A percentile compares a stretch with the other conserved stretches of the same genome.
Conservation (phyloP, 2,888 invertebrate genomes). For the Chaetoderma sp. region DNA sequence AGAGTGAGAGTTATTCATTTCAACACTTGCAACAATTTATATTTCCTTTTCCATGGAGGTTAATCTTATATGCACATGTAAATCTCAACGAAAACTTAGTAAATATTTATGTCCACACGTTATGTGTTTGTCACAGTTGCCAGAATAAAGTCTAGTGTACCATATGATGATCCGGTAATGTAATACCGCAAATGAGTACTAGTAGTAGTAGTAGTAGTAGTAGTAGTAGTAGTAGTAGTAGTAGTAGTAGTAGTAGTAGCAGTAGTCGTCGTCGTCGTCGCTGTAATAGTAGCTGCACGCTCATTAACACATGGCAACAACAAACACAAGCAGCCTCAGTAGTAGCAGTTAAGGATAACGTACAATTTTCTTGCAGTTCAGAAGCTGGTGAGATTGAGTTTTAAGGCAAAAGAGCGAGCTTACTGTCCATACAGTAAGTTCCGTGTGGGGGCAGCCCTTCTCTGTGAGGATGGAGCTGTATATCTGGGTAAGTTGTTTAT, state of each 20-base stretch:
- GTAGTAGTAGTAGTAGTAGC: constrained; percentile 9
- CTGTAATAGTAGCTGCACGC: not conserved
- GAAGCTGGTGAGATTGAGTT: constrained; percentile 46
- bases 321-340: not conserved
- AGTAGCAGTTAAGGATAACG: not conserved
- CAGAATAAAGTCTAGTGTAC: too few relatives aligned
- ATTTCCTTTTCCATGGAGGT: too few relatives aligned
- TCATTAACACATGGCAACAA: not conserved
- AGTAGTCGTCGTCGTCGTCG: too few relatives aligned
- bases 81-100: too few relatives aligned
- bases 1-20: too few relatives aligned
- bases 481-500: constrained; percentile 72
- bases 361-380: constrained; percentile 25
- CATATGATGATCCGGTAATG: too few relatives aligned
- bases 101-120: too few relatives aligned
- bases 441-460: constrained; percentile 61
- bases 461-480: constrained; percentile 51
- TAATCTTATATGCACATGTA: too few relatives aligned
- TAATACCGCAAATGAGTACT: too few relatives aligned
- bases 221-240: constrained; percentile 23
- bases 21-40: too few relatives aligned
- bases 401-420: constrained; percentile 49
- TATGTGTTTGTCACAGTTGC: too few relatives aligned
- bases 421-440: constrained; percentile 68
- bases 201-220: constrained; percentile 27